Percentiles rank a stretch among this genome's conserved stretches.
phyloP scores from a whole-genome alignment of 2,113 vertebrate species.

The Egretta garzetta region DNA sequence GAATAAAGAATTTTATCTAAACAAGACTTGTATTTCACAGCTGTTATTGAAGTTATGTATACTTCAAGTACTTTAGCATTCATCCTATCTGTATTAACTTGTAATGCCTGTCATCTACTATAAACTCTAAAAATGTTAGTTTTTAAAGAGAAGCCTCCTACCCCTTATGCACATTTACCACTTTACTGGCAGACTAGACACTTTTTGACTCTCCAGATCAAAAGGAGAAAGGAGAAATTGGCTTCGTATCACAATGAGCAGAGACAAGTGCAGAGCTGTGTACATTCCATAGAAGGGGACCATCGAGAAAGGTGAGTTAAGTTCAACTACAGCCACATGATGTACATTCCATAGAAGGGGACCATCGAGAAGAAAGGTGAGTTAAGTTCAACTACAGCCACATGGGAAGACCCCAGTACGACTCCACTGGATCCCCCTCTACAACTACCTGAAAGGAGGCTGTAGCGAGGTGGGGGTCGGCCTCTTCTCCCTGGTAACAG shows the following conservation, averaged over 20 bases:
- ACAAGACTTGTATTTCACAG: neutral
- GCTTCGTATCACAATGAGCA: neutral
- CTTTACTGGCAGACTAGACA: neutral
- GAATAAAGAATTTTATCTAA: neutral
- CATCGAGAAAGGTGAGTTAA: accelerated
- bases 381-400: neutral
- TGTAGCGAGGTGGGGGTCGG: too few relatives aligned
- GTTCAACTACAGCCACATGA: neutral
- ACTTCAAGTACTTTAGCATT: neutral
- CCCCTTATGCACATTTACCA: neutral
- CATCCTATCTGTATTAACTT: neutral
- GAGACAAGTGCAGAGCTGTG: neutral
- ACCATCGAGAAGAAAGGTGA: neutral
- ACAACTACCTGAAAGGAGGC: too few relatives aligned
- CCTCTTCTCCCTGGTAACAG: too few relatives aligned
- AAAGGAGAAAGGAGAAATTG: neutral
- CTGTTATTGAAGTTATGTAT: neutral
- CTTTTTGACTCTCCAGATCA: neutral
- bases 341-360: neutral
- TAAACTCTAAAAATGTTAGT: neutral
- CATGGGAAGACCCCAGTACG: neutral
- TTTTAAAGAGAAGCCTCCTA: neutral
- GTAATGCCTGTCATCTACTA: neutral
- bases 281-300: neutral
- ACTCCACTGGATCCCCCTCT: too few relatives aligned